Base-by-base conservation (phyloP, 1,140 invertebrate genomes). In the Medauroidea extradentata region DNA sequence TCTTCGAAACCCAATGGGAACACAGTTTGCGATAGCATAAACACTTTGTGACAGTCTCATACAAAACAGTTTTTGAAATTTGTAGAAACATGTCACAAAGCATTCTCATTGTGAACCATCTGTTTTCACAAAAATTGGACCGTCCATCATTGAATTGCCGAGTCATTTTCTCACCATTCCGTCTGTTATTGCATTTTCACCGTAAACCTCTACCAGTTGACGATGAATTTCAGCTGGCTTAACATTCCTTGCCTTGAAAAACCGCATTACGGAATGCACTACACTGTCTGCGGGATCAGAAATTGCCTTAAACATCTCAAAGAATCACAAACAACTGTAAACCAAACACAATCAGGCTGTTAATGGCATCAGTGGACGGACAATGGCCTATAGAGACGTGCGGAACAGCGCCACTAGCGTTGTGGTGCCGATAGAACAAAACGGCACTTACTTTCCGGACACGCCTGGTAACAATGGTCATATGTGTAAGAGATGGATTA, bases 111-210 rank as follows among this genome's bases (percentile, higher is more conserved):
- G 27, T 60, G 49, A 56, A 60, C 39, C 7, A 42, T 60, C 59
- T 50, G 52, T 60, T 49, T 21, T 41, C 43, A 53, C 49, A 18
- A 52, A 53, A 25, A 50, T 57, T 58, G 23, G 43, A 57, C 39
- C 63, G 54, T 34, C 60, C 57, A 42, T 65, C 57, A 42, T 57
- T 62, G 57, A 63, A 60, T 46, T 43, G 29, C 29, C 57, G 19
- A 57, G 11, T 61, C 58, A 66, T 55, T 64, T 64, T 46, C 53
- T 43, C 21, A 67, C 60, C 39, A 59, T 56, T 46, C 39, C 41
- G 46, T 53, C 54, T 57, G 29, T 57, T 53, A 64, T 66, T 48
- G 56, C 39, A 13, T 34, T 46, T 63, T 58, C 14, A 41, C 61
- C 53, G 51, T 65, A 65, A 48, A 65, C 38, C 39, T 48, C 39